phyloP scores from a whole-genome alignment of 2,797 vertebrate species.

The Eupleurogrammus muticus region DNA sequence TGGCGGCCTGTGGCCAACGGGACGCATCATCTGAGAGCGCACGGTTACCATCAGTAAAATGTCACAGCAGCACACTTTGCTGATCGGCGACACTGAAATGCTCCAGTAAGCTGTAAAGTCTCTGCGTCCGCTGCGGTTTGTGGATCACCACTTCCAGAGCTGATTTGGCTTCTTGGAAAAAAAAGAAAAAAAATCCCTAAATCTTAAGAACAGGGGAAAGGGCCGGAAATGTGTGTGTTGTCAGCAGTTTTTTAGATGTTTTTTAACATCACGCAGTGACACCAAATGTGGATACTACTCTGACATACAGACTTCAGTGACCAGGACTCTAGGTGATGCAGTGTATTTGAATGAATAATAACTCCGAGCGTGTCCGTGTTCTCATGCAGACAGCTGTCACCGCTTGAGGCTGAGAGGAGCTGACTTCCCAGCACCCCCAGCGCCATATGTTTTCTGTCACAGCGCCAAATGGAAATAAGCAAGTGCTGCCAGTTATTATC shows the following conservation, averaged over 20 bases:
- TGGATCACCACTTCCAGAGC: slow-evolving; percentile 18
- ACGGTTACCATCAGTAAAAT: slow-evolving; percentile 58
- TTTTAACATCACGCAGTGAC: not conserved
- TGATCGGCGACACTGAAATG: slow-evolving; percentile 39
- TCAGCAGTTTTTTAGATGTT: not conserved
- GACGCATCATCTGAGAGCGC: slow-evolving; percentile 37
- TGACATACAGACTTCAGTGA: not conserved
- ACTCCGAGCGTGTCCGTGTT: not conserved
- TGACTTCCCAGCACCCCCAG: slow-evolving; percentile 17
- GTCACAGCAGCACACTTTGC: slow-evolving; percentile 51
- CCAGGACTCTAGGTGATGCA: not conserved
- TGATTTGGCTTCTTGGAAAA: slow-evolving; percentile 1
- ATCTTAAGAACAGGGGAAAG: slow-evolving; percentile 16
- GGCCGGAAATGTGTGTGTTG: not conserved
- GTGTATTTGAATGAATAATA: not conserved
- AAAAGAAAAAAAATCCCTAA: not conserved
- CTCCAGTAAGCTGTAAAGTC: slow-evolving; percentile 9
- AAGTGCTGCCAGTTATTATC: not conserved
- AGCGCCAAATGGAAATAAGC: not conserved
- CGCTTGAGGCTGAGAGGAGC: slow-evolving; percentile 10
- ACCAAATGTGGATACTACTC: not conserved
- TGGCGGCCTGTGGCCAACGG: slow-evolving; percentile 27
- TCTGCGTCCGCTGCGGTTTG: not conserved
- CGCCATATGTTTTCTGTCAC: slow-evolving; percentile 31
- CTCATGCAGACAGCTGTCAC: not conserved